A percentile compares a stretch with the other conserved stretches of the same genome.
Evolutionary conservation across 1,140 invertebrate genomes (phyloP).

Genomic region (Drosophila lacteicornis): DNA sequence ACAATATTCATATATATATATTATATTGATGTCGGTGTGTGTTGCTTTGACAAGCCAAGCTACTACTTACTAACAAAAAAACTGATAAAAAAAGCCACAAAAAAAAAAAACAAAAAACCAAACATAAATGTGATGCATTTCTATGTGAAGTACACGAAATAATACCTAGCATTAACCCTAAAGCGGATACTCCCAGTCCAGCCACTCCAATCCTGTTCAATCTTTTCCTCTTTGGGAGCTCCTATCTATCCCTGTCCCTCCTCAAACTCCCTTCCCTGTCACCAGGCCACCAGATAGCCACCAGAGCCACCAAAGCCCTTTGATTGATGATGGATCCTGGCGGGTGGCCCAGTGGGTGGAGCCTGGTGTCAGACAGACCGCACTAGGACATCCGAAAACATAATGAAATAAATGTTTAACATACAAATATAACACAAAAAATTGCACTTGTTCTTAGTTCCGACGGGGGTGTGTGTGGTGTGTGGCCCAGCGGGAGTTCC

Average conservation of each 20-base stretch:
- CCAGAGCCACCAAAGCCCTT: conserved; percentile 12
- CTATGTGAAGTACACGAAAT: conserved; percentile 41
- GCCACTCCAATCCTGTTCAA: background rate
- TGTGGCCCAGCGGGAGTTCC: conserved; percentile 30
- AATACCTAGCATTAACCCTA: conserved; percentile 13
- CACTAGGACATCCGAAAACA: conserved; percentile 48
- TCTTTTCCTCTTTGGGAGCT: conserved; percentile 39
- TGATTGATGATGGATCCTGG: conserved; percentile 63
- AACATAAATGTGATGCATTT: conserved; percentile 73
- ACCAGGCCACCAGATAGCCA: conserved; percentile 9
- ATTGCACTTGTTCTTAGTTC: conserved; percentile 52
- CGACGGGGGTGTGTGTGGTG: conserved; percentile 2
- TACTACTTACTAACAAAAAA: background rate
- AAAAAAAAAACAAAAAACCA: conserved; percentile 22
- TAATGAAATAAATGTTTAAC: conserved; percentile 75
- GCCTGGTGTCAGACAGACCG: conserved; percentile 34
- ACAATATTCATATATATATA: conserved; percentile 2
- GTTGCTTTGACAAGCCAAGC: conserved; percentile 36
- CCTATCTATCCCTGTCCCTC: conserved; percentile 10
- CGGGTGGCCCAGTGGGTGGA: conserved; percentile 7
- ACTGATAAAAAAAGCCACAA: background rate
- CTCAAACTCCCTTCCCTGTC: background rate
- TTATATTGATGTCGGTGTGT: conserved; percentile 29
- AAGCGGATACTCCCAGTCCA: no score
- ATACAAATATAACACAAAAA: conserved; percentile 51